Percentiles rank a stretch among this genome's conserved stretches.
These are phyloP conservation scores for Gallinago paraguaiae DNA, from an alignment of 2,113 vertebrate genomes.

Conservation along the genomic window DNA sequence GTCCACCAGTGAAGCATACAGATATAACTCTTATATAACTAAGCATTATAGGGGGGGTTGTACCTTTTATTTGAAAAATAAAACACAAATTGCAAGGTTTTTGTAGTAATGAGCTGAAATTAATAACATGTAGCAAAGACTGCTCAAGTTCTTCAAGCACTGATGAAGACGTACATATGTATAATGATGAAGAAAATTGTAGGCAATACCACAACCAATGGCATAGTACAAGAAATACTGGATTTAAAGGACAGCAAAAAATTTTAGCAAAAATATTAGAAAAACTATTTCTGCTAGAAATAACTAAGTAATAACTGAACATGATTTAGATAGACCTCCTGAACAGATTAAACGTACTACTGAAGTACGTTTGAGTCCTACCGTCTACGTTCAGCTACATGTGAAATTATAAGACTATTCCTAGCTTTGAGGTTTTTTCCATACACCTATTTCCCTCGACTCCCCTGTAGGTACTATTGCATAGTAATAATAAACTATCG, in stretches of 20 bases:
- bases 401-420: fast-evolving
- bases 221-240: fast-evolving
- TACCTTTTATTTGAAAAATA: background rate
- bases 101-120: background rate
- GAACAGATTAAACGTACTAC: background rate
- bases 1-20: background rate
- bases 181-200: background rate
- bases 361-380: background rate
- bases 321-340: background rate
- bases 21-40: background rate
- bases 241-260: background rate
- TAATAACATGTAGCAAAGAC: background rate
- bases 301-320: background rate
- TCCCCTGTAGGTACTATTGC: fast-evolving
- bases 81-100: background rate
- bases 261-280: background rate
- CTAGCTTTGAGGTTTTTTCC: background rate
- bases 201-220: background rate
- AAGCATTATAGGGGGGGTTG: background rate
- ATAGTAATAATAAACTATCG: background rate
- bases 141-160: background rate
- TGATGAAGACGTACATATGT: fast-evolving
- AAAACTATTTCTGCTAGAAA: background rate
- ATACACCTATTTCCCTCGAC: background rate
- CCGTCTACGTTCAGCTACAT: fast-evolving